Evolutionary conservation across 2,113 vertebrate genomes (phyloP).

Genomic region (Cisticola juncidis): DNA sequence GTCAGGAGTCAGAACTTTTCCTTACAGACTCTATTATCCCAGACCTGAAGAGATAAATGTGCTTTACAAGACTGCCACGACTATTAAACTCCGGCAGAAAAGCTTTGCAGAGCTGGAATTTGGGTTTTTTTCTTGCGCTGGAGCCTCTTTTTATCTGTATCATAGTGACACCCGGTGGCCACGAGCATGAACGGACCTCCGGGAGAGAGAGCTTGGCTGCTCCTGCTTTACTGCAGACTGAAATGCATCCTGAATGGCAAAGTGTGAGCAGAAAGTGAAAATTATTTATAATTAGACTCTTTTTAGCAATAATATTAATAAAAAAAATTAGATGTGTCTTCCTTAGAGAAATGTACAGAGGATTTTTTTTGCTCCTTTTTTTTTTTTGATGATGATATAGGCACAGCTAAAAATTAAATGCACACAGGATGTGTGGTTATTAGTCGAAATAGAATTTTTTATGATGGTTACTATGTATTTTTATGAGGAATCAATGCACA

Average conservation of each 20-base stretch:
- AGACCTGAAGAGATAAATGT: background rate
- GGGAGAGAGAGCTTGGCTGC: background rate
- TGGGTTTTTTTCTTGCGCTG: background rate
- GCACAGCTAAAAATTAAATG: background rate
- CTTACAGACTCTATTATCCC: background rate
- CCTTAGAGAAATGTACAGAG: background rate
- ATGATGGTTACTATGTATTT: background rate
- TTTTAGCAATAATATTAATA: background rate
- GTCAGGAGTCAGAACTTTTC: background rate
- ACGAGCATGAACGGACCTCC: background rate
- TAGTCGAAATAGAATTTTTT: background rate
- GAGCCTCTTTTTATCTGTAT: background rate
- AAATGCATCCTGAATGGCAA: background rate
- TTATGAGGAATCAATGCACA: background rate
- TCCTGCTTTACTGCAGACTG: background rate
- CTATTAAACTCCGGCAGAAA: background rate
- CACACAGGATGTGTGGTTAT: background rate
- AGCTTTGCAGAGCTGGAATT: background rate
- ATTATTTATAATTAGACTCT: background rate
- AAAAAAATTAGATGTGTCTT: background rate
- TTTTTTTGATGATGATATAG: background rate
- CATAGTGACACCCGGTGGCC: slow-evolving; percentile 71
- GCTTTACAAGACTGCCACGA: background rate
- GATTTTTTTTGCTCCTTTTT: background rate
- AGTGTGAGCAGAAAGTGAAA: background rate